phyloP scores from a whole-genome alignment of 2,888 invertebrate species.

The Diarsia brunnea region DNA sequence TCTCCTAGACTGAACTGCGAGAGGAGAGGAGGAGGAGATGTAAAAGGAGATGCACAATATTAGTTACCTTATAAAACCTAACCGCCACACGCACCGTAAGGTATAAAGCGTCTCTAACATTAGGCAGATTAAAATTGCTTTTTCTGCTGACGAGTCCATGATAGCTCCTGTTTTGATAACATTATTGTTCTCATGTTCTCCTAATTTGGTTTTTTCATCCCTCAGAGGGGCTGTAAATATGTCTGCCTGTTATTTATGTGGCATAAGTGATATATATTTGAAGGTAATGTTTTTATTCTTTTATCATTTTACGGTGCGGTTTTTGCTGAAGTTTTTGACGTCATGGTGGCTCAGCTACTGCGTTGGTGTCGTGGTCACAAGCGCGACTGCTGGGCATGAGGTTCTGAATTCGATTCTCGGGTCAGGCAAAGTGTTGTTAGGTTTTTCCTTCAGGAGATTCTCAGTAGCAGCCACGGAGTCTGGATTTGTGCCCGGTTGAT shows the following conservation, averaged over 20 bases:
- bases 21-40: no score
- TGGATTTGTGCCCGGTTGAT: no score
- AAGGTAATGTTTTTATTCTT: conserved; percentile 44
- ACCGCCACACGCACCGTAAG: neutral
- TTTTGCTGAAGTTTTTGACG: conserved; percentile 18
- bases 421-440: no score
- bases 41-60: no score
- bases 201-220: conserved; percentile 54
- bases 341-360: neutral
- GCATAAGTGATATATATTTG: conserved; percentile 49
- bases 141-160: conserved; percentile 80
- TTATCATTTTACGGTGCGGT: neutral
- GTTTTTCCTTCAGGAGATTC: no score
- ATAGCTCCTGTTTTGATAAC: conserved; percentile 75
- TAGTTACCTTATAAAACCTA: no score
- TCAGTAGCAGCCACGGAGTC: no score
- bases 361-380: no score
- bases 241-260: conserved; percentile 39
- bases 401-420: no score
- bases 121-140: conserved; percentile 85
- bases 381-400: no score
- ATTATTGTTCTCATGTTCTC: conserved; percentile 66
- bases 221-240: conserved; percentile 47
- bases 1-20: no score
- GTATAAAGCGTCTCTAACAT: conserved; percentile 69